Conservation (phyloP, 2,113 vertebrate species). For the Semnornis frantzii region DNA sequence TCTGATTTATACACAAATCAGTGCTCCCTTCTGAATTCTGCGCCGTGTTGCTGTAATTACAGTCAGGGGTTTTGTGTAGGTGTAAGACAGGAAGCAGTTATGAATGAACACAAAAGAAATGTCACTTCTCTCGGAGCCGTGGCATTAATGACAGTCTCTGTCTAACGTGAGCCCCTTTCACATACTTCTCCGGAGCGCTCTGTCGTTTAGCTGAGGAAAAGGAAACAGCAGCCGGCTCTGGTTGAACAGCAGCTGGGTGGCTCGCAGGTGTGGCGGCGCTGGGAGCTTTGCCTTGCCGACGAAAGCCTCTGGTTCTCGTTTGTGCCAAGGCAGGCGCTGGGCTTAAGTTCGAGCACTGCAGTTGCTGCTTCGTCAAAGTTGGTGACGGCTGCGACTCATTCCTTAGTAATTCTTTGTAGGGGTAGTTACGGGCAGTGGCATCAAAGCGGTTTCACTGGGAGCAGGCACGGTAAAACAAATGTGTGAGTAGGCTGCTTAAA, state of each 20-base stretch:
- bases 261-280: not conserved
- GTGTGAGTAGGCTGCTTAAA: not conserved
- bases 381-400: constrained; percentile 13
- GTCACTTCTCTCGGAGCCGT: constrained; percentile 52
- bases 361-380: not conserved
- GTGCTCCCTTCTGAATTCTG: constrained; percentile 61
- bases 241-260: not conserved
- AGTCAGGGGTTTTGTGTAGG: constrained; percentile 74
- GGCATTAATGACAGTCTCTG: constrained; percentile 50
- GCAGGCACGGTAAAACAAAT: not conserved
- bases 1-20: constrained; percentile 66
- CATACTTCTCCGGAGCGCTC: constrained; percentile 20
- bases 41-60: constrained; percentile 55
- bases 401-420: not conserved
- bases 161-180: constrained; percentile 42
- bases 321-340: not conserved
- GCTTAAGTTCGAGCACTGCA: not conserved
- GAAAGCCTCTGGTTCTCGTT: not conserved
- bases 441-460: not conserved
- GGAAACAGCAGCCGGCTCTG: not conserved
- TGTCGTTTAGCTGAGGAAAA: constrained; percentile 13
- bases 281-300: not conserved
- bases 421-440: not conserved
- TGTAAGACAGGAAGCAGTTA: constrained; percentile 77
- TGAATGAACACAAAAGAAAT: constrained; percentile 59